Percentiles rank a stretch among this genome's conserved stretches.
phyloP scores from a whole-genome alignment of 2,113 vertebrate genomes.

The Triplophysa tibetana region DNA sequence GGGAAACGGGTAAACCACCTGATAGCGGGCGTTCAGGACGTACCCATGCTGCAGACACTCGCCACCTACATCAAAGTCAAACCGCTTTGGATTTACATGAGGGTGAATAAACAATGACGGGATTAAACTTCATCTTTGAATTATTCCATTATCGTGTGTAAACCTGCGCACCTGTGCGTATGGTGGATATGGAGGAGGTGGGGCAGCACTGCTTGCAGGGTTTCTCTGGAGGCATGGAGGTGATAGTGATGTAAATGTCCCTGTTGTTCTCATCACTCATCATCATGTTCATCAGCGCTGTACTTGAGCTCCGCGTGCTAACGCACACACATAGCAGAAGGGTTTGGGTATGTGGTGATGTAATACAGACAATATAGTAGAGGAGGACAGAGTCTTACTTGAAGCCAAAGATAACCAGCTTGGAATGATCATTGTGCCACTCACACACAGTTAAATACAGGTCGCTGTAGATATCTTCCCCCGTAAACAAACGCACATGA shows the following conservation, averaged over 20 bases:
- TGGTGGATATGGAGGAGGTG: constrained; percentile 65
- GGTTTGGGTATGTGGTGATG: not conserved
- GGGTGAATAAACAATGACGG: not conserved
- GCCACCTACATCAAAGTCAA: constrained; percentile 45
- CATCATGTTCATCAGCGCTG: constrained; percentile 86
- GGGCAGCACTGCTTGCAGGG: constrained; percentile 79
- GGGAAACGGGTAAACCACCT: constrained; percentile 93
- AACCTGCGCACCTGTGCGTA: constrained; percentile 66
- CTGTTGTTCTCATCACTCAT: constrained; percentile 93
- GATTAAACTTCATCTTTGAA: not conserved
- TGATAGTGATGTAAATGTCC: constrained; percentile 88
- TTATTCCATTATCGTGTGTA: not conserved
- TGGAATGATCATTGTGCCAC: constrained; percentile 89
- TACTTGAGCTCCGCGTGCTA: constrained; percentile 86
- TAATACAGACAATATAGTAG: not conserved
- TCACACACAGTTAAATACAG: constrained; percentile 91
- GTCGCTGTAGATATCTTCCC: constrained; percentile 90
- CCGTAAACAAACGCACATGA: constrained; percentile 89
- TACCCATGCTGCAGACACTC: constrained; percentile 87
- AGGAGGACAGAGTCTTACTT: constrained; percentile 76
- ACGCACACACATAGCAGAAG: constrained; percentile 12
- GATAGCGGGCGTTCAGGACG: constrained; percentile 88
- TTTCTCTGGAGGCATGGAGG: constrained; percentile 80
- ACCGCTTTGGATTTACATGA: not conserved
- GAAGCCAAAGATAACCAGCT: constrained; percentile 92